phyloP scores from a whole-genome alignment of 2,113 vertebrate species.

The Nycticebus coucang region DNA sequence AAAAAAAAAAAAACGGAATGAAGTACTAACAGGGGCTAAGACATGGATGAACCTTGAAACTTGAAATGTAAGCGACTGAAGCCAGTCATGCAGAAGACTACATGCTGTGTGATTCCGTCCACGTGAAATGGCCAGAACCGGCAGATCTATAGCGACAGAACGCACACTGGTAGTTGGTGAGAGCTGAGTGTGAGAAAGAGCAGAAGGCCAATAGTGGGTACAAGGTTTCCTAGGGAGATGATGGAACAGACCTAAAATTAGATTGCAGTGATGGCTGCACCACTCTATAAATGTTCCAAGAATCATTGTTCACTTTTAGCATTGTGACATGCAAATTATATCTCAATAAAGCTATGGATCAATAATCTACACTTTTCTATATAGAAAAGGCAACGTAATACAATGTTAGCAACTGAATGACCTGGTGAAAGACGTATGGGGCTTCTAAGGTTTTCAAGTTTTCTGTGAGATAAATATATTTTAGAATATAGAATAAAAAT shows the following conservation, averaged over 20 bases:
- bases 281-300: background rate
- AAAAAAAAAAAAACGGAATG: background rate
- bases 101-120: background rate
- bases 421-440: background rate
- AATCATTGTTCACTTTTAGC: background rate
- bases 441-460: background rate
- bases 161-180: background rate
- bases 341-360: background rate
- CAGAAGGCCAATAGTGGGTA: background rate
- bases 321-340: background rate
- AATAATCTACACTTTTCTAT: background rate
- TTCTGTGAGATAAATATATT: background rate
- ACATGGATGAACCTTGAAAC: background rate
- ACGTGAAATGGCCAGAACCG: background rate
- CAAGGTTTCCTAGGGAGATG: background rate
- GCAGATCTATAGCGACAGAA: background rate
- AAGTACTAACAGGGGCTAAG: background rate
- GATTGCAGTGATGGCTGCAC: background rate
- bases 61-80: background rate
- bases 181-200: background rate
- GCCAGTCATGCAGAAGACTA: background rate
- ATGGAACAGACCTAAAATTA: background rate
- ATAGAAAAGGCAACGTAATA: background rate
- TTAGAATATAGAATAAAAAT: slow-evolving; percentile 8
- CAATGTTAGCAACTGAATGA: background rate